Evolutionary conservation across 2,888 invertebrate genomes (phyloP), one percentile per base, ranked within the genome.

Genomic region (Drosophila birchii): DNA sequence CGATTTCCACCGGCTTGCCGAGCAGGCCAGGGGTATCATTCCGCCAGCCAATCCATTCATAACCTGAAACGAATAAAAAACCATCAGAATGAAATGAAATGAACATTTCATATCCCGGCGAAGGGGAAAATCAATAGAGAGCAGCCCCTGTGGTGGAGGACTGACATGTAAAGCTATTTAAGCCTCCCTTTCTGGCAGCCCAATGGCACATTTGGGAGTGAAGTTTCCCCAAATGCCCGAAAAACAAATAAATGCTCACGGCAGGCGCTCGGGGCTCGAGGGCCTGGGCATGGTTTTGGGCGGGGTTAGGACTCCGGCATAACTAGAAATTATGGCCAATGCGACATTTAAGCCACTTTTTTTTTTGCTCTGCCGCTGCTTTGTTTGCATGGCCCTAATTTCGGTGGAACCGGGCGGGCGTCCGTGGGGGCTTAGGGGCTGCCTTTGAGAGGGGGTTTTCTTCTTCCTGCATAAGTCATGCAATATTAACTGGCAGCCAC

Each of bases 31-130:
- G 93, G 18, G 95, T 94, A 90, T 95, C 95, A 86, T 95, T 95
- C 86, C 95, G 94, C 97, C 97, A 97, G 58, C 97, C 97, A 56
- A 97, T 94, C 97, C 97, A 97, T 92, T 96, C 96, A 91, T 96
- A 96, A 70, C 96, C 96, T 95, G 90, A 61, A 71, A 71, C 51
- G 29, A 67, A 49, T 70, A 36, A 75, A 32, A 63, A 36, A 36
- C 55, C 64, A 77, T 78, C 29, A 60, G 57, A 70, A 70, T 68
- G 63, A 57, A 69, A 76, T 75, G 39, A 69, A 62, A 68, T 59
- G 60, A 41, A 39, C 47, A 64, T 64, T 61, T 60, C 58, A 47
- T 29, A 38, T 38, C 39, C 23, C 0, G 47, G 70, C 6, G 7
- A 8, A 8, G 36, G 23, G 44, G 29, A 64, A 76, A 76, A 66